These are phyloP conservation scores for Stigmatopora argus DNA, from an alignment of 2,113 vertebrate genomes.

Conservation along the genomic window DNA sequence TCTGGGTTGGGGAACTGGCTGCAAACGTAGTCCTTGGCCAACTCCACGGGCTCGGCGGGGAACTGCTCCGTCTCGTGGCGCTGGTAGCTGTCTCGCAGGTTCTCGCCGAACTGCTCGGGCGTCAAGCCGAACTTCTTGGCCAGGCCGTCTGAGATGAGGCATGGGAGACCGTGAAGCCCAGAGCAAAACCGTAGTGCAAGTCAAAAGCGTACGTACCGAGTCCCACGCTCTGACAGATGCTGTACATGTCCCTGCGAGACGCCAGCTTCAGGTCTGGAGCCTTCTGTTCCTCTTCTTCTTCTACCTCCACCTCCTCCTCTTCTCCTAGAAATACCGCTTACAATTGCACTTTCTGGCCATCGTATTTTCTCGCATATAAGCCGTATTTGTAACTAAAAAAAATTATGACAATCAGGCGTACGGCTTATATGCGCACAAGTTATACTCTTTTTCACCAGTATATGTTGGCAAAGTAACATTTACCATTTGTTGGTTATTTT, in stretches of 20 bases:
- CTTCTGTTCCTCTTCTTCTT: constrained; percentile 91
- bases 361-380: too few relatives aligned
- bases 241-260: constrained; percentile 96
- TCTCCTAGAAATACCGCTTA: constrained; percentile 46
- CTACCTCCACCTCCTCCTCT: constrained; percentile 66
- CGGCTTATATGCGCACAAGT: too few relatives aligned
- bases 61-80: constrained; percentile 97
- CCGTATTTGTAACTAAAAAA: too few relatives aligned
- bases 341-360: neutral
- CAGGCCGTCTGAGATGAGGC: constrained; percentile 78
- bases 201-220: constrained; percentile 74
- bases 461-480: too few relatives aligned
- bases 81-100: constrained; percentile 96
- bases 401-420: too few relatives aligned
- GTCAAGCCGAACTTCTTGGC: constrained; percentile 98
- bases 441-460: too few relatives aligned
- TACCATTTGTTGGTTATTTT: too few relatives aligned
- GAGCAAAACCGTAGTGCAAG: neutral
- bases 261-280: constrained; percentile 95
- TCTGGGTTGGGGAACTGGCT: constrained; percentile 90
- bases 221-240: constrained; percentile 91
- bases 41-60: constrained; percentile 90
- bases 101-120: constrained; percentile 97
- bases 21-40: constrained; percentile 97
- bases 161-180: neutral